These are phyloP conservation scores for Trachelus tabidus DNA, from an alignment of 2,888 invertebrate species.

Conservation along the genomic window DNA sequence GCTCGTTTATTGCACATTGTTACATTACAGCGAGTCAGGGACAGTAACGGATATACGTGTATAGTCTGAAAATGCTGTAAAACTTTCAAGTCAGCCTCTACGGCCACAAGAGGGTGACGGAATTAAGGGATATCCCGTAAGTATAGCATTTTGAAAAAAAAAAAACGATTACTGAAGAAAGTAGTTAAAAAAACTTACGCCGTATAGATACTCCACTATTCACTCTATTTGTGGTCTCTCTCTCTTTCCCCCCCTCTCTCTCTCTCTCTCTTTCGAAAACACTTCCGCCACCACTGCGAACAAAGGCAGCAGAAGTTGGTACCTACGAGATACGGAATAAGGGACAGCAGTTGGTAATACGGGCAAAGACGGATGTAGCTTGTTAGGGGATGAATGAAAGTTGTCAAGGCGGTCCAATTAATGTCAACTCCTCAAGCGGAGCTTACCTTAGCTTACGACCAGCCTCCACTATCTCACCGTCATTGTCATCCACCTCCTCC, in stretches of 20 bases:
- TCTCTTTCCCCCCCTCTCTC: neutral
- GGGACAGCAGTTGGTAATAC: constrained; percentile 40
- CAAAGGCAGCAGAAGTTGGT: too few species aligned
- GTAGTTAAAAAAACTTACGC: neutral
- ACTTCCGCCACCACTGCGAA: too few species aligned
- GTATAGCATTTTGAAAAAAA: neutral
- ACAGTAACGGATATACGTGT: neutral
- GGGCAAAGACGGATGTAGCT: constrained; percentile 62
- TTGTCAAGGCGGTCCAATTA: constrained; percentile 66
- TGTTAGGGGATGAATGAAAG: constrained; percentile 65
- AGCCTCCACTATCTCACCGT: constrained; percentile 13
- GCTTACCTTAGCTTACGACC: constrained; percentile 59
- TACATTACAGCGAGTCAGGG: neutral
- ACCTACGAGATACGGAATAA: constrained; percentile 14
- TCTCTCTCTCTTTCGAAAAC: neutral
- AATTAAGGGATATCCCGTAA: neutral
- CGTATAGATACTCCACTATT: neutral
- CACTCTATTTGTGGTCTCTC: neutral
- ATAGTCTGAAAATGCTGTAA: too few species aligned
- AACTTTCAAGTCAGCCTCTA: too few species aligned
- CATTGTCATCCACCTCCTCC: neutral
- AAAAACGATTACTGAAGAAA: neutral
- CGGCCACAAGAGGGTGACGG: neutral
- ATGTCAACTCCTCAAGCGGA: constrained; percentile 63
- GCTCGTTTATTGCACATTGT: neutral